Base-by-base conservation (phyloP, 2,888 invertebrate genomes). In the Melikaiella ostensackeni region DNA sequence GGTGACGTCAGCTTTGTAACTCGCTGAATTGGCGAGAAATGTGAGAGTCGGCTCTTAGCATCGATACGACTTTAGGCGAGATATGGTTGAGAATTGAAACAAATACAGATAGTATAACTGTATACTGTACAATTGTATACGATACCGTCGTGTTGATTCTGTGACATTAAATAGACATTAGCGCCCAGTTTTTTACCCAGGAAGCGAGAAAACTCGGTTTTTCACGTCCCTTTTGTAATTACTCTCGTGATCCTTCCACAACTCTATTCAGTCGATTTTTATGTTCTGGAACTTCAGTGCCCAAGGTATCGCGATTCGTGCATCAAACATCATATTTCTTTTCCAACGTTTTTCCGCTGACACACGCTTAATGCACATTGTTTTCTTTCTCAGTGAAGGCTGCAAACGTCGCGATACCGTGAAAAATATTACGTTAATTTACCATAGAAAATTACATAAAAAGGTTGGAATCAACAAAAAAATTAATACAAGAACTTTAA, bases 1-100 rank as follows among this genome's bases (percentile, higher is more conserved):
- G 81, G 85, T 90, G 89, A 90, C 89, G 88, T 89, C 89, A 90
- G 86, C 83, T 77, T 85, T 86, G 86, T 88, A 89, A 90, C 87
- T 89, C 87, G 89, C 88, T 89, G 88, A 89, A 89, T 89, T 89
- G 87, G 87, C 88, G 88, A 88, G 88, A 88, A 89, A 88, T 87
- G 89, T 85, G 85, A 84, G 80, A 76, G 75, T 75, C 77, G 77
- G 77, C 79, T 80, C 79, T 77, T 77, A 77, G 77, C 77, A 78
- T 78, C 80, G 80, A 82, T 80, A 70, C 30, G 50, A 70, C 70
- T 70, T 70, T n/a, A 70, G 50, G 30, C 50, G 70, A 30, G 70
- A 70, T 30, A 70, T 5, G 16, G n/a, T 46, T 16, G 46, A 27
- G 46, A 70, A 70, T 50, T 70, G 70, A 50, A 70, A 70, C 70